Conservation (phyloP, 2,113 vertebrate genomes). For the Colius striatus region DNA sequence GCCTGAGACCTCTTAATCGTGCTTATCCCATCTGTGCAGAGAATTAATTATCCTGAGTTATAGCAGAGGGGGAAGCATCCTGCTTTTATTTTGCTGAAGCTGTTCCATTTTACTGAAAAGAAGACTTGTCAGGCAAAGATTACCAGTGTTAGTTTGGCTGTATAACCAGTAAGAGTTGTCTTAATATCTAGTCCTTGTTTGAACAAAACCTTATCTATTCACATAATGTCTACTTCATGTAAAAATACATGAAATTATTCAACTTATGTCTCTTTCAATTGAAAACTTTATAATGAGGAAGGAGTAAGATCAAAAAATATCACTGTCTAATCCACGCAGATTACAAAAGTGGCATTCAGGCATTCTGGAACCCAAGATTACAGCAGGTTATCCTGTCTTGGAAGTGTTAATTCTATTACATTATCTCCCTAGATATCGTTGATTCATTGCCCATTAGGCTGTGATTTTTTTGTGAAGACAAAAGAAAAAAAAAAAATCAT, state of each 20-base stretch:
- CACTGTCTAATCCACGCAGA: not conserved
- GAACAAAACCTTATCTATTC: not conserved
- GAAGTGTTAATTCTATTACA: not conserved
- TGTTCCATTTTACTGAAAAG: not conserved
- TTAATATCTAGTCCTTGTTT: not conserved
- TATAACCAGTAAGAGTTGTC: not conserved
- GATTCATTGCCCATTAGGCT: not conserved
- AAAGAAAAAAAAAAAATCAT: not conserved
- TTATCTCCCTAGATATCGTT: not conserved
- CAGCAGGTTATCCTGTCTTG: not conserved
- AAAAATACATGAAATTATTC: not conserved
- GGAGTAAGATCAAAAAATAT: not conserved
- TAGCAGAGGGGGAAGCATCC: not conserved
- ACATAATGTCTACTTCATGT: not conserved
- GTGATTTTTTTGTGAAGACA: constrained; percentile 19
- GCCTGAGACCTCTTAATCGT: not conserved
- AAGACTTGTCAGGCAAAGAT: not conserved
- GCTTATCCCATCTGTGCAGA: not conserved
- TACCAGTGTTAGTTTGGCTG: not conserved
- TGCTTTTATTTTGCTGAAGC: not conserved
- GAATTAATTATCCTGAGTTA: not conserved
- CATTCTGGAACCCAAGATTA: not conserved
- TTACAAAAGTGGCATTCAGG: not conserved
- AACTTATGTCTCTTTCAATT: not conserved
- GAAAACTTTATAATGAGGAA: not conserved